Base-by-base conservation (phyloP, 2,888 invertebrate genomes). In the Zygaena filipendulae region DNA sequence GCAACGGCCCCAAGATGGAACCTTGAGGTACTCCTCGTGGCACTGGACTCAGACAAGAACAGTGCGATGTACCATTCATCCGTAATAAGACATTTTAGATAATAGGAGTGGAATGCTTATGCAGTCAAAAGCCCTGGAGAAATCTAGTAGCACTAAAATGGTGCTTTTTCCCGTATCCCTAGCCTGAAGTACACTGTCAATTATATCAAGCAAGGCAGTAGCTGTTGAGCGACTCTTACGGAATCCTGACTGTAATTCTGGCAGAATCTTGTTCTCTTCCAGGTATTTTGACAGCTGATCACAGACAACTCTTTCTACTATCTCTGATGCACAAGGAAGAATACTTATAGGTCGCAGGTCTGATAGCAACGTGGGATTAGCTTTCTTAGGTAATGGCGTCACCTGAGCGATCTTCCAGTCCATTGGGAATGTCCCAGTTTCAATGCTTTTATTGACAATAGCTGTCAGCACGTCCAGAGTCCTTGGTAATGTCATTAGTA, bases 41-140 rank as follows among this genome's bases (percentile, higher is more conserved):
- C 5, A 16, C 4, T 7, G 7, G 18, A 4, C 7, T 5, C 4
- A 4, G 7, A 7, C 7, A 16, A 4, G 5, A 16, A 5, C 18
- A 16, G 4, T 4, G n/a, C n/a, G n/a, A n/a, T n/a, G n/a, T n/a
- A n/a, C n/a, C n/a, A n/a, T n/a, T n/a, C n/a, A n/a, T 10, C 24
- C 29, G 11, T 30, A 30, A 9, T 21, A 30, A 8, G 29, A 25
- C 21, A 30, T 3, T 11, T 30, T 30, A 1, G 25, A 10, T 3
- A 30, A 8, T 8, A 30, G 16, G 5, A 30, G 8, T 1, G 10
- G 11, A 11, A 9, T 13, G 12, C 21, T 13, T 2, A 30, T 20
- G 13, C 25, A 30, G n/a, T 30, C 30, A 13, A 33, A 33, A 7
- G 33, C 33, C 6, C 33, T 25, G 4, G 33, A 29, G 19, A 29